Percentiles rank a stretch among this genome's conserved stretches.
Evolutionary conservation across 1,140 invertebrate species (phyloP).

Genomic region (Atopsyche davidsoni): DNA sequence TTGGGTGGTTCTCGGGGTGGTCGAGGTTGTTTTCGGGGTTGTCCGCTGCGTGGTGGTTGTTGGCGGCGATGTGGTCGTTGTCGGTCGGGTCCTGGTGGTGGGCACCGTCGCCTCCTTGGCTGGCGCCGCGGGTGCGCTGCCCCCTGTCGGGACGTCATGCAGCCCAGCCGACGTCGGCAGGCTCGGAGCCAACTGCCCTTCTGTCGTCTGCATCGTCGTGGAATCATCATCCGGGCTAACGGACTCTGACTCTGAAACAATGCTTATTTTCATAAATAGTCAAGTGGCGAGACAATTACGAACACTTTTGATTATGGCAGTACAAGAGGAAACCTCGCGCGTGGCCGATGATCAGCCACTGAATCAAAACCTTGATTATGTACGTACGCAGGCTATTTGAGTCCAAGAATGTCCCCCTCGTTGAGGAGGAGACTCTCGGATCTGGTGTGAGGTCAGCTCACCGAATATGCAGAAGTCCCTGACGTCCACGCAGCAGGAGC

Average conservation of each 20-base stretch:
- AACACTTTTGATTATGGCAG: not conserved
- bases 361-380: not conserved
- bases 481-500: constrained; percentile 25
- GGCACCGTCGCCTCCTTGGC: not conserved
- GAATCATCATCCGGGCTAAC: not conserved
- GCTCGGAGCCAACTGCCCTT: not conserved
- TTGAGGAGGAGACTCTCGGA: not conserved
- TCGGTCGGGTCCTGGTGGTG: not conserved
- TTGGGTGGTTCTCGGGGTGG: constrained; percentile 2
- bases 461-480: constrained; percentile 26
- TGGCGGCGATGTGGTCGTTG: not conserved
- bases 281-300: no score
- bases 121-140: not conserved
- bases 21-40: constrained; percentile 3
- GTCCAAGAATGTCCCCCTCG: not conserved
- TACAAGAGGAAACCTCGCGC: not conserved
- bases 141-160: not conserved
- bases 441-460: no score
- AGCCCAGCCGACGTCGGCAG: not conserved
- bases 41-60: constrained; percentile 2
- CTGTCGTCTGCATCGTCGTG: not conserved
- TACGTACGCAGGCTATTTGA: not conserved
- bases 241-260: no score
- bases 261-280: no score
- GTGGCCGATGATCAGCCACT: not conserved